phyloP scores from a whole-genome alignment of 2,888 invertebrate species.

The Drosophila kuntzei region DNA sequence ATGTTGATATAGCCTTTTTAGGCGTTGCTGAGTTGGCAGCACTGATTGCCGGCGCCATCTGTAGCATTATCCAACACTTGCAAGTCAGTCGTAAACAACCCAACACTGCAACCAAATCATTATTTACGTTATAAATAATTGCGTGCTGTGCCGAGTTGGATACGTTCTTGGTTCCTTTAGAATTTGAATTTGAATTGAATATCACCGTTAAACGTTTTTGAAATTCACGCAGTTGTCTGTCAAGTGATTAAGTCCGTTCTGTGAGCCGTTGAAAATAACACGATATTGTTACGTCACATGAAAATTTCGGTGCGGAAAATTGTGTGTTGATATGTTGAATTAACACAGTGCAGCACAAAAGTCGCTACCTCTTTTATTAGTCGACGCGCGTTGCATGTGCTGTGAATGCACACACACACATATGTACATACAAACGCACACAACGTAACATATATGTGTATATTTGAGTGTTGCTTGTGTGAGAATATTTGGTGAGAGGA shows the following conservation, averaged over 20 bases:
- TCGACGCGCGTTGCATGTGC: constrained; percentile 43
- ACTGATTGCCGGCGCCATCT: no score
- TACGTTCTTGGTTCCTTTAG: constrained; percentile 28
- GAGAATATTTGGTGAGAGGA: constrained; percentile 22
- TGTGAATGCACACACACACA: constrained; percentile 12
- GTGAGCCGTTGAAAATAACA: constrained; percentile 17
- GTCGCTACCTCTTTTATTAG: constrained; percentile 26
- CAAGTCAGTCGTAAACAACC: no score
- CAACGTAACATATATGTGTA: neutral
- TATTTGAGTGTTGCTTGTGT: constrained; percentile 7
- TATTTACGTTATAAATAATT: constrained; percentile 58
- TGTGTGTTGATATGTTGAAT: constrained; percentile 34
- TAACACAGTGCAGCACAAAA: constrained; percentile 23
- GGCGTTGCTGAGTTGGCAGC: no score
- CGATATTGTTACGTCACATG: constrained; percentile 60
- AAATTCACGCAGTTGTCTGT: constrained; percentile 16
- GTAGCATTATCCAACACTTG: no score
- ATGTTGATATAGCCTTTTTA: no score
- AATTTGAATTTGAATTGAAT: constrained; percentile 42
- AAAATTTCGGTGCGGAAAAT: constrained; percentile 53
- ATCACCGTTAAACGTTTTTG: constrained; percentile 33
- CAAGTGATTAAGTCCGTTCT: constrained; percentile 8
- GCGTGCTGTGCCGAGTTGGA: constrained; percentile 45
- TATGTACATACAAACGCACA: neutral
- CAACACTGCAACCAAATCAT: no score